phyloP scores from a whole-genome alignment of 1,140 invertebrate genomes.

The Drosophila sulfurigaster region DNA sequence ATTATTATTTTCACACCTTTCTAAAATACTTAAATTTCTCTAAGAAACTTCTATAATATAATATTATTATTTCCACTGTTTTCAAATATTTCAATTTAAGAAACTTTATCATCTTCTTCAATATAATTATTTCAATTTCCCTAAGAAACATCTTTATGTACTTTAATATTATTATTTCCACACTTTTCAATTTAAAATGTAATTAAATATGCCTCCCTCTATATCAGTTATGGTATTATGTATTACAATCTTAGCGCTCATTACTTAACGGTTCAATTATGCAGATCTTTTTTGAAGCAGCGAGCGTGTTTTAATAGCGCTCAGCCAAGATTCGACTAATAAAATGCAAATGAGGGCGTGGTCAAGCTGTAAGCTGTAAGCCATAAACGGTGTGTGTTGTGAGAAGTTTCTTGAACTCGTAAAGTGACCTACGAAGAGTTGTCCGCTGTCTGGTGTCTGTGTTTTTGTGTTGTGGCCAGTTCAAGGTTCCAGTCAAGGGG shows the following conservation, averaged over 20 bases:
- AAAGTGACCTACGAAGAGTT: constrained; percentile 6
- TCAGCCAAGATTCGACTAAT: constrained; percentile 3
- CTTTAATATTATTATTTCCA: too few relatives aligned
- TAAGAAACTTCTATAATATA: too few relatives aligned
- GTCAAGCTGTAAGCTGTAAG: constrained; percentile 1
- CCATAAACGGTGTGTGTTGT: not conserved
- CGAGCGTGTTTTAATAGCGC: not conserved
- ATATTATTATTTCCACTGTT: too few relatives aligned
- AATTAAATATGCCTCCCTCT: too few relatives aligned
- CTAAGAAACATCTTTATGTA: too few relatives aligned
- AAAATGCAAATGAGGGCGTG: constrained; percentile 46
- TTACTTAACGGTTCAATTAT: not conserved
- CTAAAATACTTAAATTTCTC: too few relatives aligned
- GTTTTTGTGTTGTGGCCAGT: constrained; percentile 3
- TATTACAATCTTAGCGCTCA: not conserved
- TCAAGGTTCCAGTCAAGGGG: constrained; percentile 19
- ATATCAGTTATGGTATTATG: too few relatives aligned
- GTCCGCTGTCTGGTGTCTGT: not conserved
- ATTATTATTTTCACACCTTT: too few relatives aligned
- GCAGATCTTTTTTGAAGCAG: not conserved
- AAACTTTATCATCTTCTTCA: too few relatives aligned
- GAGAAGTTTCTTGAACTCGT: constrained; percentile 24
- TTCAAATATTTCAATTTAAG: too few relatives aligned
- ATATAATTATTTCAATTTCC: too few relatives aligned
- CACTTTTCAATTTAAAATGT: too few relatives aligned